These are phyloP conservation scores for Drosophila bipectinata DNA, from an alignment of 1,140 invertebrate genomes.

Conservation along the genomic window DNA sequence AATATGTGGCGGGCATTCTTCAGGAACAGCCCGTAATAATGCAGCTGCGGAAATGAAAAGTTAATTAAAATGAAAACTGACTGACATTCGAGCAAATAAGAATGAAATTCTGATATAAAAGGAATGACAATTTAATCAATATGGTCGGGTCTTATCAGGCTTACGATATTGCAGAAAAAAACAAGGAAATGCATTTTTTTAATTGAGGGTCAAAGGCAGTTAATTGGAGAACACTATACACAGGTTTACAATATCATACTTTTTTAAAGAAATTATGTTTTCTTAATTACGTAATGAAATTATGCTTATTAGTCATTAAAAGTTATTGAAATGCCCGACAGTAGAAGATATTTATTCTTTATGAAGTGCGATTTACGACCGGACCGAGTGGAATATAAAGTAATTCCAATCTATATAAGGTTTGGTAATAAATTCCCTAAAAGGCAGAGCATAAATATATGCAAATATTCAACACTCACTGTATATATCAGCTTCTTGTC, in stretches of 20 bases:
- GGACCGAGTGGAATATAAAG: slow-evolving; percentile 12
- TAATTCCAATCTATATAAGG: not conserved
- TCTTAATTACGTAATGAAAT: slow-evolving; percentile 3
- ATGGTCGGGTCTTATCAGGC: not conserved
- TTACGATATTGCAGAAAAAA: not conserved
- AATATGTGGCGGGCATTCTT: slow-evolving; percentile 46
- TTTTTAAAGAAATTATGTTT: slow-evolving; percentile 2
- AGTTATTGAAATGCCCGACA: slow-evolving; percentile 10
- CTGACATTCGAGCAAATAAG: not conserved
- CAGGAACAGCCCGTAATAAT: slow-evolving; percentile 56
- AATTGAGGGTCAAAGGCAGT: too few species aligned
- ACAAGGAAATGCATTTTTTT: not conserved
- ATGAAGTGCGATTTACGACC: slow-evolving; percentile 33
- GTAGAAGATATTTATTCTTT: slow-evolving; percentile 11
- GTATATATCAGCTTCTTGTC: slow-evolving; percentile 34
- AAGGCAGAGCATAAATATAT: not conserved
- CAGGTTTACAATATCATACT: not conserved
- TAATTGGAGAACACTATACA: too few species aligned
- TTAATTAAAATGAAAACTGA: slow-evolving; percentile 2
- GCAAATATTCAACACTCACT: slow-evolving; percentile 29
- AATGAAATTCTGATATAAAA: not conserved
- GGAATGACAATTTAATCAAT: not conserved
- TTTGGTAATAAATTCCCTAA: not conserved
- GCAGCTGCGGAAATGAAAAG: slow-evolving; percentile 28
- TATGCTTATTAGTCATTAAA: not conserved